Evolutionary conservation across 1,140 invertebrate species (phyloP), one percentile per base, ranked within the genome.

Genomic region (Cyclargus thomasi): DNA sequence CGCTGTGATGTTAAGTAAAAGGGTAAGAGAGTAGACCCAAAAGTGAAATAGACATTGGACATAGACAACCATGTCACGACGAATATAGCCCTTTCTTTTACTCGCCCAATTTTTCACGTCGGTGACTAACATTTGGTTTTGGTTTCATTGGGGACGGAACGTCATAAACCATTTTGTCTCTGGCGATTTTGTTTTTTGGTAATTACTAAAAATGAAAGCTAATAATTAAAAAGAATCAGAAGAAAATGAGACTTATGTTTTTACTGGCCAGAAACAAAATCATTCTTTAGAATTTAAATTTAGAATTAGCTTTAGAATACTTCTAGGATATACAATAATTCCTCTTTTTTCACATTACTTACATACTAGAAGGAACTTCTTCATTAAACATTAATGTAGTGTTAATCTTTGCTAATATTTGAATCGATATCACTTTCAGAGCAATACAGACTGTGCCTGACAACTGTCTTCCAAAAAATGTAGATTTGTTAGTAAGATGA

Each of bases 401-500:
- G 10, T 55, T 59, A 59, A 20, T 59, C 55, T 20, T 59, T 55
- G 20, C 1, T 14, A 64, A 64, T 29, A 29, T 39, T 59, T 59
- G 10, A 67, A 35, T 59, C 20, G 29, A 59, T 22, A 67, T 59
- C 59, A 67, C 55, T 89, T 90, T 87, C 87, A 90, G 87, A 88
- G 82, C 84, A 70, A 85, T 88, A 72, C 87, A 85, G 77, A 90
- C 87, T 76, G 87, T 90, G 78, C 87, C 87, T 74, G 87, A 90
- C 80, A 80, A 84, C 83, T 87, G 86, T 77, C 87, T 90, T 68
- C 86, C 87, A 85, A 88, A 88, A 87, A 90, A 90, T 88, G 87
- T 90, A 90, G 87, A 90, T 86, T 88, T 90, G 87, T 90, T 88
- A 90, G 87, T 88, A 88, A 86, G 85, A 83, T 68, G 72, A 76